Conservation (phyloP, 1,140 invertebrate genomes). For the Hycleus phaleratus region DNA sequence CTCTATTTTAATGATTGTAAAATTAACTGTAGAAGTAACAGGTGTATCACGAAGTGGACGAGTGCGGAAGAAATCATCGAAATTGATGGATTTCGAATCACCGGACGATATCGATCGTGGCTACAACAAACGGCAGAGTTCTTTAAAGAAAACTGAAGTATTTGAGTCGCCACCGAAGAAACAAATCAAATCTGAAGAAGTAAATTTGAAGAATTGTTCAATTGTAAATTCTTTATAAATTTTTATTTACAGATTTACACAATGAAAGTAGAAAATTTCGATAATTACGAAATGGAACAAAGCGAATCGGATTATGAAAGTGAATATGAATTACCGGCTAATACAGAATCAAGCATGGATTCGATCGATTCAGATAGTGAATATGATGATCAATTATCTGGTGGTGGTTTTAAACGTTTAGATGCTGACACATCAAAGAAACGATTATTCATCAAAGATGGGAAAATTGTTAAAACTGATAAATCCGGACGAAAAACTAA, state of each 20-base stretch:
- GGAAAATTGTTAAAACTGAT: conserved; percentile 55
- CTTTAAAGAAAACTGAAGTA: conserved; percentile 32
- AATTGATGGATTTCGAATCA: conserved; percentile 86
- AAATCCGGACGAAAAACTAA: conserved; percentile 20
- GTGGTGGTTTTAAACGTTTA: conserved; percentile 45
- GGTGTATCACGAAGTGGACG: conserved; percentile 80
- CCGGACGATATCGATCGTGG: conserved; percentile 64
- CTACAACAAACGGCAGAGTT: conserved; percentile 40
- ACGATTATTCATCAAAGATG: conserved; percentile 64
- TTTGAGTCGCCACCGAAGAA: conserved; percentile 34
- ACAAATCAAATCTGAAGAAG: conserved; percentile 40
- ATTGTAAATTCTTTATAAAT: neutral
- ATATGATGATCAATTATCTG: conserved; percentile 42
- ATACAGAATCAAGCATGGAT: conserved; percentile 36
- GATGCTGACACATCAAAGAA: conserved; percentile 58
- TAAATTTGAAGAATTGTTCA: neutral
- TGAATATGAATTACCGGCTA: conserved; percentile 35
- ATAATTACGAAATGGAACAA: conserved; percentile 45
- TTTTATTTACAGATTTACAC: conserved; percentile 16
- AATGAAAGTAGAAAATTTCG: conserved; percentile 37
- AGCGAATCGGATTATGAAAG: conserved; percentile 38
- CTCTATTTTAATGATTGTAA: conserved; percentile 37
- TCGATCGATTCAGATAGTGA: conserved; percentile 40
- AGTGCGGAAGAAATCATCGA: conserved; percentile 89
- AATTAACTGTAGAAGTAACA: conserved; percentile 62